Base-by-base conservation (phyloP, 2,888 invertebrate genomes). In the Cetonia aurata region DNA sequence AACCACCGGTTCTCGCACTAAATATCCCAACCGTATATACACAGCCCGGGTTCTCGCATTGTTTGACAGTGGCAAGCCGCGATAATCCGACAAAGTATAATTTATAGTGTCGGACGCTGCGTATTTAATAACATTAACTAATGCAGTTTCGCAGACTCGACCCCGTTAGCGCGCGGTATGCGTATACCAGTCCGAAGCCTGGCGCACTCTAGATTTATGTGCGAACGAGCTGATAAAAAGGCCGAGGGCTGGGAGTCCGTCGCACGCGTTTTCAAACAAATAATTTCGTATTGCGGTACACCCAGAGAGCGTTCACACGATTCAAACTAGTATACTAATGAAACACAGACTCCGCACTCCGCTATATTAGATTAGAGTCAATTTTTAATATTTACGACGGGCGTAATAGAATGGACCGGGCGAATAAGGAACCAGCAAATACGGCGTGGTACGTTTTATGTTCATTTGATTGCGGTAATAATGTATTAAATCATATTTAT, bases 51-150 rank as follows among this genome's bases (percentile, higher is more conserved):
- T 25, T 25, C 25, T 60, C 31, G 60, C 60, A 46, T 60, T 48
- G 60, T 60, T 60, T 69, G 71, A 71, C 73, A 77, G 75, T 73
- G 78, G 78, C 78, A 77, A 75, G 74, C 72, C 68, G 66, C 69
- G 76, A 74, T 82, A 81, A 82, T 80, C 80, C 79, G 77, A 77
- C 80, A 79, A 80, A 81, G 81, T 79, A 80, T 80, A 81, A 82
- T 82, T 82, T 82, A 82, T 81, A 25, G 60, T 41, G 13, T 60
- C 75, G 75, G 79, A 71, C 56, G 74, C 72, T 73, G 79, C 78
- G 79, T 75, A 74, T 79, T 79, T 81, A 79, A 81, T 81, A 78
- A 77, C 73, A 48, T 60, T 60, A 60, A 77, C 77, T 79, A 79
- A 79, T 79, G 80, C 74, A 74, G 74, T 75, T 68, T 25, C 25